These are phyloP conservation scores for Mus minutoides DNA, from an alignment of 2,797 vertebrate genomes.

Conservation along the genomic window DNA sequence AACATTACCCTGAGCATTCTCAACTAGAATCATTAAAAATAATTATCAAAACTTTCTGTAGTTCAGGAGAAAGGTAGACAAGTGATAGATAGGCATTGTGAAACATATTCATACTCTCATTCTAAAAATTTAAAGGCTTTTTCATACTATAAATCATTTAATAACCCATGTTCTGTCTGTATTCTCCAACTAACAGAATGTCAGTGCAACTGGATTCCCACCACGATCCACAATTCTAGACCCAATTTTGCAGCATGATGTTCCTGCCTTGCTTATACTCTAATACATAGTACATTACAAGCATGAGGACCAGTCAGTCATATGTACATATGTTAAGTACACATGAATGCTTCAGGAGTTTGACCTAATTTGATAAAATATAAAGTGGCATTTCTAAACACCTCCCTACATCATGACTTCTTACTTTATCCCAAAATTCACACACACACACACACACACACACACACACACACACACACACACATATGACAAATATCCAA, in stretches of 20 bases:
- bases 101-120: neutral
- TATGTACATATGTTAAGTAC: neutral
- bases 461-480: no score
- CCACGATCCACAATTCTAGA: neutral
- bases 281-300: neutral
- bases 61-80: rapidly evolving
- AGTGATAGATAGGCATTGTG: neutral
- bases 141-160: neutral
- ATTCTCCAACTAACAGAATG: neutral
- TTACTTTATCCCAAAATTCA: constrained; percentile 3
- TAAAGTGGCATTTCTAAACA: neutral
- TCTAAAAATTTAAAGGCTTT: neutral
- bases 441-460: neutral
- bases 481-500: neutral
- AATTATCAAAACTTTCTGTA: neutral
- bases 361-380: neutral
- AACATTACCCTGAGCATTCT: neutral
- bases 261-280: neutral
- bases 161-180: neutral
- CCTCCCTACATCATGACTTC: neutral
- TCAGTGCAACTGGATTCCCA: neutral
- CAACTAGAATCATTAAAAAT: neutral
- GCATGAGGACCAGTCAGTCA: neutral
- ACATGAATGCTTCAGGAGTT: neutral
- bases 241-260: neutral